Percentiles rank a stretch among this genome's conserved stretches.
Conservation (phyloP, 2,888 invertebrate species). For the Drosophila merina region DNA sequence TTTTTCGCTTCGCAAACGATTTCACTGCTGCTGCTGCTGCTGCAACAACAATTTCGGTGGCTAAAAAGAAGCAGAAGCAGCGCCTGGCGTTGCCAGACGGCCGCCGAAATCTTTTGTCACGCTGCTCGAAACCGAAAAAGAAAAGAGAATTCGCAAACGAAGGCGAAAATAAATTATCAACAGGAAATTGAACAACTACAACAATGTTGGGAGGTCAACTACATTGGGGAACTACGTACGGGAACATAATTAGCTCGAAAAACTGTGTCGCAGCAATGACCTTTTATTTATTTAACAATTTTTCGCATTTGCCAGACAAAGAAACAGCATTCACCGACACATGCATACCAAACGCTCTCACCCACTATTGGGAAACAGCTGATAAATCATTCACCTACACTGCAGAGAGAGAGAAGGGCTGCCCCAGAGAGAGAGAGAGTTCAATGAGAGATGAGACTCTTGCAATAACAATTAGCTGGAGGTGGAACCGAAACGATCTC, state of each 20-base stretch:
- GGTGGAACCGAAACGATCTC: no score
- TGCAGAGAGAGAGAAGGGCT: conserved; percentile 20
- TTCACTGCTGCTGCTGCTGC: conserved; percentile 47
- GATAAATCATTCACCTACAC: conserved; percentile 39
- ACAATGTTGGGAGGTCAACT: conserved; percentile 20
- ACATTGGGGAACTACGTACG: not conserved
- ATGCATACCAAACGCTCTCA: not conserved
- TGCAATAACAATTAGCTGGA: conserved; percentile 4
- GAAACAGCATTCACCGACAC: conserved; percentile 20
- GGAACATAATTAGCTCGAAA: not conserved
- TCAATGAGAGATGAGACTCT: not conserved
- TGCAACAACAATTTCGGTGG: conserved; percentile 41
- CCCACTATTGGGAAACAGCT: conserved; percentile 23
- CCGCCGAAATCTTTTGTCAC: conserved; percentile 35
- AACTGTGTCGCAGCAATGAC: conserved; percentile 49
- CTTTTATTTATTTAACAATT: conserved; percentile 39
- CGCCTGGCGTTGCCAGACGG: conserved; percentile 61
- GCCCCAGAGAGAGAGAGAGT: conserved; percentile 5
- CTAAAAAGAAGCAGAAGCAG: conserved; percentile 28
- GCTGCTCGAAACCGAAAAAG: conserved; percentile 46
- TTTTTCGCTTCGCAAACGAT: conserved; percentile 62
- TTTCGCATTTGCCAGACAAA: conserved; percentile 38
- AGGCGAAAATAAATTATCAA: conserved; percentile 21
- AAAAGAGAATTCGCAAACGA: conserved; percentile 44
- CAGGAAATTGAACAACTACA: conserved; percentile 8